A percentile compares a stretch with the other conserved stretches of the same genome.
These are phyloP conservation scores for Volucella bombylans DNA, from an alignment of 2,888 invertebrate species.

Conservation along the genomic window DNA sequence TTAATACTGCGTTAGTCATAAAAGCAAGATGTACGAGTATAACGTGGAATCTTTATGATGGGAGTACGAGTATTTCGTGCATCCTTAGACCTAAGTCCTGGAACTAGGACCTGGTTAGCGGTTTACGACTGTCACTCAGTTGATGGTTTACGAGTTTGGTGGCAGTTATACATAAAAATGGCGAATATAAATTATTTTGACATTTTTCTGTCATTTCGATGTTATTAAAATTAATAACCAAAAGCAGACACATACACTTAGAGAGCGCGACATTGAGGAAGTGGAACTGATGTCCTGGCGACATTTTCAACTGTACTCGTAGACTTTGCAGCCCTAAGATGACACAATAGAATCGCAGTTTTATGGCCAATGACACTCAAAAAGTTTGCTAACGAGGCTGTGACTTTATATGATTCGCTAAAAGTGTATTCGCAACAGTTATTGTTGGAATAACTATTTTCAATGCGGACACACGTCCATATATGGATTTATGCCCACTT, in stretches of 20 bases:
- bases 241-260: slow-evolving; percentile 26
- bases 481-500: slow-evolving; percentile 9
- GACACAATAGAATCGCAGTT: slow-evolving; percentile 29
- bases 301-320: slow-evolving; percentile 33
- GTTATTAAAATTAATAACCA: slow-evolving; percentile 73
- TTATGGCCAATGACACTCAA: slow-evolving; percentile 17
- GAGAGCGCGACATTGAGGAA: slow-evolving; percentile 5
- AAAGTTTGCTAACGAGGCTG: slow-evolving; percentile 16
- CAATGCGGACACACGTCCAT: neutral
- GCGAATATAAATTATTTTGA: slow-evolving; percentile 70
- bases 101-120: slow-evolving; percentile 40
- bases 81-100: slow-evolving; percentile 12
- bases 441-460: slow-evolving; percentile 1
- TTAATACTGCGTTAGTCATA: slow-evolving; percentile 72
- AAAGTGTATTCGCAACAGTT: neutral
- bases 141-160: slow-evolving; percentile 67
- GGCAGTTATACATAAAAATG: slow-evolving; percentile 64
- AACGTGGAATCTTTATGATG: slow-evolving; percentile 59
- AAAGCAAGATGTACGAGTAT: slow-evolving; percentile 37
- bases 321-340: slow-evolving; percentile 1
- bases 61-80: slow-evolving; percentile 13
- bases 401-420: neutral
- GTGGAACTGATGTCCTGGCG: slow-evolving; percentile 8
- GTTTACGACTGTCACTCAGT: slow-evolving; percentile 69
- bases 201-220: slow-evolving; percentile 70